phyloP scores from a whole-genome alignment of 2,888 invertebrate species.

The Cactoblastis cactorum region DNA sequence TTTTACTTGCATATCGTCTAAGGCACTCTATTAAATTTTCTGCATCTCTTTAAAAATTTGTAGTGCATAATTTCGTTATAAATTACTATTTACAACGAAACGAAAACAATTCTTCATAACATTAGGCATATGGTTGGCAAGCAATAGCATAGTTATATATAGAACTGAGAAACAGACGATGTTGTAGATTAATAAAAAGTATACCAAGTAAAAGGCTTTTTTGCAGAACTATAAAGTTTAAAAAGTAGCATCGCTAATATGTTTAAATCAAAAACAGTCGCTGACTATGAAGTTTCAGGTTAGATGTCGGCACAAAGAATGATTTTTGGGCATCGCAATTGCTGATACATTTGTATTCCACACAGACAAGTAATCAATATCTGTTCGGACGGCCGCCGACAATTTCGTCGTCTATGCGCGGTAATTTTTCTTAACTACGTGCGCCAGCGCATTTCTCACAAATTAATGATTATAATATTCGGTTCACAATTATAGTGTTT shows the following conservation, averaged over 20 bases:
- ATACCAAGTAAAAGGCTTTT: not conserved
- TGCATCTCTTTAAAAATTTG: too few relatives aligned
- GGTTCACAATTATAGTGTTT: not conserved
- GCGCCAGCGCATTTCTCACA: slow-evolving; percentile 19
- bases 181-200: too few relatives aligned
- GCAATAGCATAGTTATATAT: too few relatives aligned
- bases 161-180: too few relatives aligned
- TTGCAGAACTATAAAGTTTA: not conserved
- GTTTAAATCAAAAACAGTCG: slow-evolving; percentile 26
- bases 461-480: not conserved
- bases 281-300: slow-evolving; percentile 65
- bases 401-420: slow-evolving; percentile 47
- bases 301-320: slow-evolving; percentile 62
- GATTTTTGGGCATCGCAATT: slow-evolving; percentile 50
- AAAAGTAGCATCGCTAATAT: not conserved
- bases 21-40: too few relatives aligned
- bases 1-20: not conserved
- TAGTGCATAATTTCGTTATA: too few relatives aligned
- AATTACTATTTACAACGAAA: too few relatives aligned
- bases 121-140: too few relatives aligned
- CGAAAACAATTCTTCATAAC: too few relatives aligned
- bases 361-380: slow-evolving; percentile 76
- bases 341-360: slow-evolving; percentile 76
- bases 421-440: slow-evolving; percentile 47
- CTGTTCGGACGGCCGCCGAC: slow-evolving; percentile 54